Conservation (phyloP, 2,113 vertebrate species). For the Rhea pennata region DNA sequence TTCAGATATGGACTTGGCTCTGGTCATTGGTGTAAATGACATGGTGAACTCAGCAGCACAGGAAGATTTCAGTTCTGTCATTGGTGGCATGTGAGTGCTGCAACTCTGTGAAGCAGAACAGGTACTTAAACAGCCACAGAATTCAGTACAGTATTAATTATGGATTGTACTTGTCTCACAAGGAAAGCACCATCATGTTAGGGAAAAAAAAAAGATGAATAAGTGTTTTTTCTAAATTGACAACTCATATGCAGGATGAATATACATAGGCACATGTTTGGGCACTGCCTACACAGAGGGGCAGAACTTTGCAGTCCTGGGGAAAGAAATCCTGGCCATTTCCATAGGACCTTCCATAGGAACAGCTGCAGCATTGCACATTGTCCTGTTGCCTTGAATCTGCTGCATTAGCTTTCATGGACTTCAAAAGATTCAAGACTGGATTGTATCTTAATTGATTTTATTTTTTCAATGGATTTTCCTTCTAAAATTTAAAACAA, state of each 20-base stretch:
- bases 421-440: neutral
- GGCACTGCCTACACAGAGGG: neutral
- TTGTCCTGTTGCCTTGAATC: neutral
- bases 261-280: neutral
- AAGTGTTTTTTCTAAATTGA: neutral
- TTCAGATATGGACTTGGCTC: conserved; percentile 61
- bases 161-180: neutral
- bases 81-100: neutral
- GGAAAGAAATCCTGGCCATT: neutral
- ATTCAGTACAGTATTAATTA: neutral
- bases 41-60: conserved; percentile 54
- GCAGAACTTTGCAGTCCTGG: neutral
- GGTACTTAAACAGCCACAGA: neutral
- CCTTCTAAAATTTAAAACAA: neutral
- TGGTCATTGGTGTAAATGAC: conserved; percentile 47
- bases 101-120: conserved; percentile 38
- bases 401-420: neutral
- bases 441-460: neutral
- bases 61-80: conserved; percentile 54
- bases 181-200: neutral
- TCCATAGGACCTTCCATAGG: neutral
- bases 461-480: neutral
- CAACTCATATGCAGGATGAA: neutral
- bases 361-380: neutral
- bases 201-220: neutral